Percentiles rank a stretch among this genome's conserved stretches.
phyloP scores from a whole-genome alignment of 1,140 invertebrate species.

The Brachionus manjavacas region DNA sequence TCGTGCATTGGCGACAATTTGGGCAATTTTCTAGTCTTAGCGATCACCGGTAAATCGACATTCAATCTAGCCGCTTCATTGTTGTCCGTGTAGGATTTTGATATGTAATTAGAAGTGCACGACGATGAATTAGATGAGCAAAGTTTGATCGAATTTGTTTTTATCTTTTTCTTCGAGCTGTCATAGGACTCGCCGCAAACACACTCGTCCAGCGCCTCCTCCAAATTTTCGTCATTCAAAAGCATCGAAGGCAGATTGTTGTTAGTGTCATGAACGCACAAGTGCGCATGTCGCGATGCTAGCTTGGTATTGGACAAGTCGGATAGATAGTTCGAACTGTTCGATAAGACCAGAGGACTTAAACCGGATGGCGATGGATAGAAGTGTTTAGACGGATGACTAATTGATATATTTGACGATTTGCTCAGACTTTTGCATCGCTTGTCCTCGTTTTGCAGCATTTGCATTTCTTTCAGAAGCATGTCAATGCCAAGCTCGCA shows the following conservation, averaged over 20 bases:
- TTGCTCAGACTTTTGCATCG: neutral
- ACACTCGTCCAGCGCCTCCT: neutral
- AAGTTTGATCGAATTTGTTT: neutral
- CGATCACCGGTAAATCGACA: constrained; percentile 13
- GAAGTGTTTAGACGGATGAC: neutral
- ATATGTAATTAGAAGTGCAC: constrained; percentile 16
- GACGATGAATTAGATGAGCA: neutral
- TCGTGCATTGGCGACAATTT: constrained; percentile 16
- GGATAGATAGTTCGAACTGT: neutral
- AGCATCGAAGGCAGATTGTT: neutral
- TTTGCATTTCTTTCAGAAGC: constrained; percentile 41
- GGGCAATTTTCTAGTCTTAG: neutral
- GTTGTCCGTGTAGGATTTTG: neutral
- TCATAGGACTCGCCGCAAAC: neutral
- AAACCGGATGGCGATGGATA: neutral
- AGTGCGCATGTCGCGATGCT: neutral
- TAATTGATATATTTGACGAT: neutral
- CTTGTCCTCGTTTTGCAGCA: neutral
- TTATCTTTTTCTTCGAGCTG: neutral
- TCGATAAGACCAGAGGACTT: neutral
- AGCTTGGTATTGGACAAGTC: constrained; percentile 2
- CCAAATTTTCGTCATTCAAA: neutral
- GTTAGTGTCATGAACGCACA: neutral
- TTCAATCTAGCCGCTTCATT: neutral
- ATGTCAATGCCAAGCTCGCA: constrained; percentile 40